Conservation (phyloP, 1,140 invertebrate species). For the Drosophila persimilis region DNA sequence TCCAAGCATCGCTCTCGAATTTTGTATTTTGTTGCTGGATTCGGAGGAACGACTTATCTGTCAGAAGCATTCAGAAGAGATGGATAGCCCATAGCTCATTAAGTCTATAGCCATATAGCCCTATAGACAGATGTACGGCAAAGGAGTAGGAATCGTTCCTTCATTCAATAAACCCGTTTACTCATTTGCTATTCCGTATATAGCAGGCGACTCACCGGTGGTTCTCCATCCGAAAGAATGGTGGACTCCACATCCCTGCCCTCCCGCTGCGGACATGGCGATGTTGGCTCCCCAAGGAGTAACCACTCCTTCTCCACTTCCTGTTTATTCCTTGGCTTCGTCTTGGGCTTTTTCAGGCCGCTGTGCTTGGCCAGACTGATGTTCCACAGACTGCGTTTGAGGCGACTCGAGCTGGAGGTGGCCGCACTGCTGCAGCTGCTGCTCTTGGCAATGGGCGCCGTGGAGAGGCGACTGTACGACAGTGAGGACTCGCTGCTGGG, state of each 20-base stretch:
- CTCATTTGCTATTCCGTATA: no score
- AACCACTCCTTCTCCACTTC: constrained; percentile 82
- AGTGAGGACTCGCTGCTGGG: constrained; percentile 72
- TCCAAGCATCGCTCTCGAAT: no score
- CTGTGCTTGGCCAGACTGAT: constrained; percentile 65
- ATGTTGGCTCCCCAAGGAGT: constrained; percentile 78
- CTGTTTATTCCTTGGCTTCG: constrained; percentile 65
- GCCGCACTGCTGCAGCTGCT: constrained; percentile 50
- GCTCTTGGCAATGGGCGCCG: constrained; percentile 65
- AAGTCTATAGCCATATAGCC: no score
- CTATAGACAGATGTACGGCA: no score
- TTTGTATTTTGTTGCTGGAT: no score
- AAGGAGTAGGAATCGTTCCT: no score
- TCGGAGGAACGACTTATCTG: no score
- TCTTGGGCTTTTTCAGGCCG: constrained; percentile 67
- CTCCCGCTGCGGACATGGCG: constrained; percentile 68
- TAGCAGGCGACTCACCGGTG: constrained; percentile 47
- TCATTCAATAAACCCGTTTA: no score
- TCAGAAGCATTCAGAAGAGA: no score
- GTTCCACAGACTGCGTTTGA: constrained; percentile 78
- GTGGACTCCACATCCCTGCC: constrained; percentile 75
- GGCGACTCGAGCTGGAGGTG: constrained; percentile 42
- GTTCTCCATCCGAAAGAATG: constrained; percentile 72
- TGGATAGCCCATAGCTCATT: no score
- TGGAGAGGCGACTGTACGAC: constrained; percentile 76